phyloP scores from a whole-genome alignment of 2,888 invertebrate genomes.

The Micoletzkya japonica region DNA sequence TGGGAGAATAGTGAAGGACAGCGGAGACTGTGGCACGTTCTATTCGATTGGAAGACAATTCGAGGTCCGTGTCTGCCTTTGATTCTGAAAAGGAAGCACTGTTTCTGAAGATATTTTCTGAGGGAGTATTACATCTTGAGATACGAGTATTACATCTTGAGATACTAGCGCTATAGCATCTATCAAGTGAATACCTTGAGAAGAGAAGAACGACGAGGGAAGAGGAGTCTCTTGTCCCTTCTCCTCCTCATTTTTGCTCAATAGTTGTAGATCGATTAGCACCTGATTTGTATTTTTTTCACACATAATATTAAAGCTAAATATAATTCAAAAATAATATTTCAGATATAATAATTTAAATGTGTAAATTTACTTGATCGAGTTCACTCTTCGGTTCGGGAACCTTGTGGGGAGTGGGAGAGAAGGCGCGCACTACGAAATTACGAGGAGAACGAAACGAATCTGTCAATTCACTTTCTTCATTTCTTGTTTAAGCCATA shows the following conservation, averaged over 20 bases:
- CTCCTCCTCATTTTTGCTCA: constrained; percentile 8
- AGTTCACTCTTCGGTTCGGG: constrained; percentile 11
- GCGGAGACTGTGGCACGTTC: not conserved
- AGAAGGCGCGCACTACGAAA: not conserved
- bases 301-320: not conserved
- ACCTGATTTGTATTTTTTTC: constrained; percentile 5
- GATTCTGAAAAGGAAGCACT: too few relatives aligned
- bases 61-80: constrained; percentile 9
- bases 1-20: constrained; percentile 12
- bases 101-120: not conserved
- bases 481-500: too few relatives aligned
- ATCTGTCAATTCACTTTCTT: not conserved
- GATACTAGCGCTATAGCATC: too few relatives aligned
- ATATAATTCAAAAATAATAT: not conserved
- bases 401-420: not conserved
- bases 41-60: not conserved
- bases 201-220: too few relatives aligned
- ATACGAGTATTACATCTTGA: too few relatives aligned
- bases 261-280: constrained; percentile 6
- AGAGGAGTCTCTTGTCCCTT: constrained; percentile 2
- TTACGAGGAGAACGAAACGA: not conserved
- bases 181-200: too few relatives aligned
- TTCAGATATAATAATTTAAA: too few relatives aligned
- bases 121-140: too few relatives aligned
- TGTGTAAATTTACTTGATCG: not conserved